Base-by-base conservation (phyloP, 1,140 invertebrate genomes). In the Venturia canescens region DNA sequence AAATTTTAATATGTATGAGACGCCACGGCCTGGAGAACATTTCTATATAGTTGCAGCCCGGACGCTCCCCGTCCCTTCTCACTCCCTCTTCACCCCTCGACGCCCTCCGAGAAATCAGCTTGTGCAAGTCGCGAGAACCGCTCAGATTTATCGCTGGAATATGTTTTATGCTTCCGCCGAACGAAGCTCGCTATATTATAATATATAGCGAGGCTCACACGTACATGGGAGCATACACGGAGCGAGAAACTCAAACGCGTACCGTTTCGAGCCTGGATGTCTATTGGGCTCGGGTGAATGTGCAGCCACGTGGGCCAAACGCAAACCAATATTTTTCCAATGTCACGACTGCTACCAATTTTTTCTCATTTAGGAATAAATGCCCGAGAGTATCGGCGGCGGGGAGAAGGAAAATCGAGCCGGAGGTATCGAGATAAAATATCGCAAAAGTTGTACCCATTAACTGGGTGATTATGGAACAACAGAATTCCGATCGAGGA, bases 1-100 rank as follows among this genome's bases (percentile, higher is more conserved):
- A 78, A 81, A 78, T 78, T 78, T 81, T 81, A 81, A 81, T 81
- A 81, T 81, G 80, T 81, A 81, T 81, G 80, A 81, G 67, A 60
- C 60, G 67, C 50, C n/a, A n/a, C 50, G 18, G 50, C 63, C 34
- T 50, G 1, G 21, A 48, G 44, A 18, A 13, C 48, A 57, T 16
- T 23, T 27, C 44, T 27, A 63, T 63, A 63, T 63, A 63, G 18
- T n/a, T 63, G 60, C 21, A 63, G 11, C 60, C 60, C 26, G 60
- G 26, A 63, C 60, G 23, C 27, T 63, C 23, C 13, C 60, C 60
- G 27, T 50, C 18, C 29, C 3, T 9, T 23, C 69, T 38, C 11
- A 26, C 21, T 1, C 5, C 1, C 13, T 48, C 34, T 23, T 18
- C 23, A 9, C 34, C 67, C 38, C 67, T 26, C 72, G 21, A 63